Percentiles rank a stretch among this genome's conserved stretches.
Conservation (phyloP, 2,797 vertebrate genomes). For the Erethizon dorsatum region DNA sequence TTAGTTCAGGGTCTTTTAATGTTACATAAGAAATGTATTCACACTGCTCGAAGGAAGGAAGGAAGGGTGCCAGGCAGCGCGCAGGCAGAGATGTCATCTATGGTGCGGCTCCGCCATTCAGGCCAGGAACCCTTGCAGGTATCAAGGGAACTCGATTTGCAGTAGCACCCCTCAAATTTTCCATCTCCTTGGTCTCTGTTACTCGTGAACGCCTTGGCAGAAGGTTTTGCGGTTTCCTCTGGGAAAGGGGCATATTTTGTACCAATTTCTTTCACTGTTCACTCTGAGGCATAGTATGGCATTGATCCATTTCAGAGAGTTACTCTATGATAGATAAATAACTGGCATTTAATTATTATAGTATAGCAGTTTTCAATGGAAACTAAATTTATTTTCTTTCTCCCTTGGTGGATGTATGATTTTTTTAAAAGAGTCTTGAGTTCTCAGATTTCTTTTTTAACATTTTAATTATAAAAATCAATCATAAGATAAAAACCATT, state of each 20-base stretch:
- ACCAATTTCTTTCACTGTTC: not conserved
- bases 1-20: not conserved
- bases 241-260: not conserved
- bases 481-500: conserved; percentile 41
- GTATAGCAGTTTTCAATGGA: not conserved
- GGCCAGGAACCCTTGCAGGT: not conserved
- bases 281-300: not conserved
- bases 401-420: not conserved
- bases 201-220: not conserved
- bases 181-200: not conserved
- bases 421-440: not conserved
- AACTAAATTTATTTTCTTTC: conserved; percentile 42
- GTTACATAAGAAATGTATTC: not conserved
- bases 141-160: not conserved
- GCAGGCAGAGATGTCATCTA: not conserved
- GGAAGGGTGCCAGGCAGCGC: not conserved
- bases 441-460: conserved; percentile 43
- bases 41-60: not conserved
- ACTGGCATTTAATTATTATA: conserved; percentile 5
- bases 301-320: not conserved
- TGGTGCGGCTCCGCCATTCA: not conserved
- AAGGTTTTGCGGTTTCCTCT: not conserved
- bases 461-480: conserved; percentile 67
- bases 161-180: not conserved
- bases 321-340: not conserved